Evolutionary conservation across 2,113 vertebrate species (phyloP).

Genomic region (Sinocyclocheilus anshuiensis): DNA sequence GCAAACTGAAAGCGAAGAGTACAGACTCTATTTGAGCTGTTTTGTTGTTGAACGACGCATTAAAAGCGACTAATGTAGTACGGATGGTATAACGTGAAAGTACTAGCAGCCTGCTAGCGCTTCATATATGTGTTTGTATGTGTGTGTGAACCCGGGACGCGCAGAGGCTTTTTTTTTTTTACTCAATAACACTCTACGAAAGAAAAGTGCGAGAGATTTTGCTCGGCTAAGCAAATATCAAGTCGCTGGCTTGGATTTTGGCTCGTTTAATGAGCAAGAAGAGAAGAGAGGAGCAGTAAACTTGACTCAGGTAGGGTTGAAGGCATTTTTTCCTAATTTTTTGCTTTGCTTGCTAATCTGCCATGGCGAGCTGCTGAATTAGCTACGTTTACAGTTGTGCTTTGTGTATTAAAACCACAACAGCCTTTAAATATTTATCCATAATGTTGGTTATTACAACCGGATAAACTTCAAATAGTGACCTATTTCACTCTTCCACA

Average conservation of each 20-base stretch:
- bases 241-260: conserved; percentile 16
- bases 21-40: conserved; percentile 11
- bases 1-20: conserved; percentile 18
- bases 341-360: conserved; percentile 45
- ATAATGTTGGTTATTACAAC: neutral
- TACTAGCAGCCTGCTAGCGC: conserved; percentile 39
- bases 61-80: conserved; percentile 11
- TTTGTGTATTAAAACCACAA: neutral
- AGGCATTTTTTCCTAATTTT: conserved; percentile 9
- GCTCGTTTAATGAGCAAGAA: conserved; percentile 27
- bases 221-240: neutral
- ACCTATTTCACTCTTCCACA: neutral
- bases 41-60: conserved; percentile 12
- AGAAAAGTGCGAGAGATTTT: conserved; percentile 30
- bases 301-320: conserved; percentile 38
- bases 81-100: conserved; percentile 20
- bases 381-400: conserved; percentile 26
- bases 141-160: conserved; percentile 12
- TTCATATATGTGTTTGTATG: neutral
- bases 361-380: conserved; percentile 36
- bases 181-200: conserved; percentile 22
- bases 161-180: conserved; percentile 26
- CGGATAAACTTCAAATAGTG: neutral
- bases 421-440: neutral
- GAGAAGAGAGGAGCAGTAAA: conserved; percentile 9